Conservation (phyloP, 2,113 vertebrate species). For the Charina bottae region DNA sequence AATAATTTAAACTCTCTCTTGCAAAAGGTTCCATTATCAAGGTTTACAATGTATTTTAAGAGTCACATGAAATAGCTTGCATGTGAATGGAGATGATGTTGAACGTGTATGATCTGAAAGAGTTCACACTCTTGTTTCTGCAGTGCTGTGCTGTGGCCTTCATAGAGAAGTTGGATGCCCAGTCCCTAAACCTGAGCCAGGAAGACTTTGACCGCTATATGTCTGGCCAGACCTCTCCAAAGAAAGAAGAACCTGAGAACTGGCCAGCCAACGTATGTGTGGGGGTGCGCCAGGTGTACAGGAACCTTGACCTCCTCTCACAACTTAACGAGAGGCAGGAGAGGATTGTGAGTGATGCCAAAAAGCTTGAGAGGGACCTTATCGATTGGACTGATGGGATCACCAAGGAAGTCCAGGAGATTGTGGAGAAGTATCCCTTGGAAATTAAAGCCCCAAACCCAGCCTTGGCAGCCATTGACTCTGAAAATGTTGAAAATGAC, state of each 20-base stretch:
- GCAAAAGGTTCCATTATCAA: background rate
- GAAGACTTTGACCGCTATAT: slow-evolving; percentile 97
- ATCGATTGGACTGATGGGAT: slow-evolving; percentile 88
- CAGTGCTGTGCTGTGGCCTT: slow-evolving; percentile 97
- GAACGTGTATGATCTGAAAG: background rate
- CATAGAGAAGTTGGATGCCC: slow-evolving; percentile 96
- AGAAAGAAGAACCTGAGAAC: slow-evolving; percentile 76
- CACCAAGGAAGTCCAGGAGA: slow-evolving; percentile 84
- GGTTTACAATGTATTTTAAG: background rate
- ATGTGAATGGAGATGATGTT: background rate
- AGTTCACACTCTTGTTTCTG: background rate
- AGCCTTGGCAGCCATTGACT: slow-evolving; percentile 85
- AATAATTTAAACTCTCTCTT: background rate
- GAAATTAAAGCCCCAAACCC: slow-evolving; percentile 80
- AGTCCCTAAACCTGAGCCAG: slow-evolving; percentile 91
- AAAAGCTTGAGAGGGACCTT: slow-evolving; percentile 87
- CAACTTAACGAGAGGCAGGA: slow-evolving; percentile 86
- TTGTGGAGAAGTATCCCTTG: slow-evolving; percentile 88
- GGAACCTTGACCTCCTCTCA: slow-evolving; percentile 88
- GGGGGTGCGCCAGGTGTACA: slow-evolving; percentile 85
- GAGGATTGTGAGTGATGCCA: slow-evolving; percentile 82
- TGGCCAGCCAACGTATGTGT: slow-evolving; percentile 78
- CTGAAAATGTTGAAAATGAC: slow-evolving; percentile 89
- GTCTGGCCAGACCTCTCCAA: slow-evolving; percentile 88
- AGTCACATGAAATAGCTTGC: background rate